Base-by-base conservation (phyloP, 2,113 vertebrate species). In the Irena cyanogastra region DNA sequence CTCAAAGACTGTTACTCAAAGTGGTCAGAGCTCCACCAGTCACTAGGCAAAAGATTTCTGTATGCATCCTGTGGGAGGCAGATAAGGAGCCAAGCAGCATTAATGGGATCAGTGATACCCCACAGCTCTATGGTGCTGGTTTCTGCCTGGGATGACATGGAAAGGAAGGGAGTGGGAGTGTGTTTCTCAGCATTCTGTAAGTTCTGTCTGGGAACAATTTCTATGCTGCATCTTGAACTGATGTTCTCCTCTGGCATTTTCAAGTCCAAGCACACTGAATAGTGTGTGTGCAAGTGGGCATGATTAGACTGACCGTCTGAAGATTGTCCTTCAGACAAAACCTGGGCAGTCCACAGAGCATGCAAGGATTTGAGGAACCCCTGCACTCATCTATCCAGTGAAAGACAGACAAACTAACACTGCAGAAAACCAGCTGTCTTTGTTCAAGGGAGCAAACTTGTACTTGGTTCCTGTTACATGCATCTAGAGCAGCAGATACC, bases 41-140 rank as follows among this genome's bases (percentile, higher is more conserved):
- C 19, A 3, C 64, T 84, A 41, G 75, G 83, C 35, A 71, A 49
- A 80, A 83, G 49, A 49, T 68, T 89, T 66, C 76, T 75, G 47
- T 81, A 28, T 8, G 7, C 63, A 75, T 91, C 54, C 88, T 96
- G 88, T 90, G 69, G 82, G 83, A 82, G n/a, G 42, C 77, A 93
- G 95, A 94, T 93, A 96, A 95, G 77, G 65, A 96, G 79, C 61
- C 6, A 19, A 82, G 64, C 64, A 88, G 54, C n/a, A 42, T 75
- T 96, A 92, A 77, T 75, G 79, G 79, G 47, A 93, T 95, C 83
- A 89, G 61, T 61, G 75, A 70, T 83, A 84, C 61, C 88, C 90
- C 80, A 72, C 53, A 87, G 86, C 86, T 71, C 50, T 47, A 2
- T 77, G 66, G 61, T 42, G 13, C 50, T 69, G 35, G 17, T n/a